Evolutionary conservation across 2,888 invertebrate species (phyloP), one percentile per base, ranked within the genome.

Genomic region (Dolichomitus sp.): DNA sequence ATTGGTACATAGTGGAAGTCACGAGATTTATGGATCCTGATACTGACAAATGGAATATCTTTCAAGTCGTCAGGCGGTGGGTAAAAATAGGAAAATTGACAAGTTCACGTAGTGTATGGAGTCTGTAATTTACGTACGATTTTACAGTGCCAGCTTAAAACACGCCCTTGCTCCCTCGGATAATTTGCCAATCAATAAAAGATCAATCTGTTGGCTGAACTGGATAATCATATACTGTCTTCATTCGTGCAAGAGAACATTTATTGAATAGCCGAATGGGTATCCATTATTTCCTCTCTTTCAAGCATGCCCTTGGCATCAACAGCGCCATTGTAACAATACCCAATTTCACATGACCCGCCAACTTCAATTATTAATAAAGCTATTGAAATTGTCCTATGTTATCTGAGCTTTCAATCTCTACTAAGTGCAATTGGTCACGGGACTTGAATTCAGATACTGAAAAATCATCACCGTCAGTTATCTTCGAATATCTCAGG

Each of bases 361-460:
- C 37, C 40, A 59, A 69, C 57, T 75, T 69, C 45, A 12, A 57
- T 48, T 19, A 61, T 66, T 14, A 37, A 73, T 17, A 66, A 59
- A 23, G 23, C 23, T 23, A 23, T 23, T 23, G 23, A 23, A 23
- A 23, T 23, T 23, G 23, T 23, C 23, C 23, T 23, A 23, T 23
- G 2, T 1, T 23, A 23, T 2, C 23, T 23, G 23, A 23, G 23
- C 23, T 23, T 23, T 23, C 23, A 23, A 50, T 50, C 19, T 5
- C 6, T 4, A 19, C 9, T 19, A 50, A 6, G 19, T 50, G 50
- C 19, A 7, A 50, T 5, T 5, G 50, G 9, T 48, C 48, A 48
- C 17, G 48, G 2, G 9, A 11, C 6, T 19, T 2, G 3, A 11
- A 19, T 52, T 19, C 1, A 19, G 5, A 19, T 52, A 11, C 19